Evolutionary conservation across 2,113 vertebrate genomes (phyloP).

Genomic region (Desmodus rotundus): DNA sequence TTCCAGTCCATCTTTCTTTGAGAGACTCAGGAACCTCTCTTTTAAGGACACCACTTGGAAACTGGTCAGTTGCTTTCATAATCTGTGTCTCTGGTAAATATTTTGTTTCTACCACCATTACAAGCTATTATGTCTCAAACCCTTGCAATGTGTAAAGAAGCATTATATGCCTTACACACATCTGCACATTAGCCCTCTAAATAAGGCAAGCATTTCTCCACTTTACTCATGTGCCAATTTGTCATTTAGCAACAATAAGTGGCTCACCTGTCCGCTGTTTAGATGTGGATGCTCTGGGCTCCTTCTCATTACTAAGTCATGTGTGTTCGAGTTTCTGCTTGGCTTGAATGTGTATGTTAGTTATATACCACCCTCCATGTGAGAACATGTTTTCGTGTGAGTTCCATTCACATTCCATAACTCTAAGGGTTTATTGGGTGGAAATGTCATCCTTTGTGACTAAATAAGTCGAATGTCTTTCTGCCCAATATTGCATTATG

Average conservation of each 20-base stretch:
- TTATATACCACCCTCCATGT: background rate
- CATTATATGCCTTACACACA: background rate
- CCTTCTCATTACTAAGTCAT: background rate
- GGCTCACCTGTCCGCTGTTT: background rate
- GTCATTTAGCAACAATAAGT: background rate
- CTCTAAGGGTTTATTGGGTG: background rate
- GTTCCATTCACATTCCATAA: background rate
- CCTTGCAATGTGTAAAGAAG: background rate
- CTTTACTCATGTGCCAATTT: background rate
- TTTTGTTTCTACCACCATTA: background rate
- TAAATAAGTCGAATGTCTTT: background rate
- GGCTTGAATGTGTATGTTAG: background rate
- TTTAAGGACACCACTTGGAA: background rate
- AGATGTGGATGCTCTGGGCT: background rate
- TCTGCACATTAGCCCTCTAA: background rate
- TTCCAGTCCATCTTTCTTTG: background rate
- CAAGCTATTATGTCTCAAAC: background rate
- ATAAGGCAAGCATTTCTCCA: background rate
- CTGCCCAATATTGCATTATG: background rate
- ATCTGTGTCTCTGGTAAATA: background rate
- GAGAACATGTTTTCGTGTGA: background rate
- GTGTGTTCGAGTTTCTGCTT: background rate
- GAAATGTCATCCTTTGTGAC: background rate
- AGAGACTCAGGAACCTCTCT: background rate
- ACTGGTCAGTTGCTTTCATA: background rate